Evolutionary conservation across 2,888 invertebrate species (phyloP), one percentile per base, ranked within the genome.

Genomic region (Xanthorhoe designata): DNA sequence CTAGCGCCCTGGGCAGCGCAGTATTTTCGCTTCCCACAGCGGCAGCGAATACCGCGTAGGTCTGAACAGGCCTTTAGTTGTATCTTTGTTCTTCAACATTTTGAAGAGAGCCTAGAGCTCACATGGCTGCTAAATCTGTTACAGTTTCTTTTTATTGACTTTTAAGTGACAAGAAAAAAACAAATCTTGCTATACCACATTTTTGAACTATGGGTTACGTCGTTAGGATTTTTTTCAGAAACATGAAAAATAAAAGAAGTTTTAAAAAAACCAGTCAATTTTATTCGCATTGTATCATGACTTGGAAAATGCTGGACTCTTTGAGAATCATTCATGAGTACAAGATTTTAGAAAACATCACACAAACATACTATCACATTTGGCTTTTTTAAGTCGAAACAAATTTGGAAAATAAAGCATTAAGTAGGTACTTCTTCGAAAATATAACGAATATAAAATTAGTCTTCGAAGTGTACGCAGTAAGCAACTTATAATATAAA

Each of bases 231-330:
- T 42, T 42, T 13, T 38, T 42, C 1, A 13, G 13, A 13, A 42
- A 42, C 38, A 1, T 2, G 2, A 13, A 42, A 13, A 42, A 42
- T 15, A 68, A 64, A 54, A 65, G 50, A 61, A 35, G 51, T 10
- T 56, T 61, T 38, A 66, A 69, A 78, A 24, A 80, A 77, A 73
- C 74, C 76, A 80, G 77, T 78, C 78, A 78, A 79, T 73, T 82
- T 82, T 82, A 82, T 80, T 82, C 65, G 68, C 70, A 76, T 73
- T 75, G 77, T 72, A 69, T 68, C 29, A 66, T 58, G 58, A 61
- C 38, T 64, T 66, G 51, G 52, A 68, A 54, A 70, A 66, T 58
- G 67, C 63, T 50, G 5, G 57, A 69, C 57, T 69, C 69, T 68
- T 69, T 52, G 56, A 70, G 68, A 68, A 69, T 64, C 64, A 67